Evolutionary conservation across 2,797 vertebrate species (phyloP).

Genomic region (Coendou prehensilis): DNA sequence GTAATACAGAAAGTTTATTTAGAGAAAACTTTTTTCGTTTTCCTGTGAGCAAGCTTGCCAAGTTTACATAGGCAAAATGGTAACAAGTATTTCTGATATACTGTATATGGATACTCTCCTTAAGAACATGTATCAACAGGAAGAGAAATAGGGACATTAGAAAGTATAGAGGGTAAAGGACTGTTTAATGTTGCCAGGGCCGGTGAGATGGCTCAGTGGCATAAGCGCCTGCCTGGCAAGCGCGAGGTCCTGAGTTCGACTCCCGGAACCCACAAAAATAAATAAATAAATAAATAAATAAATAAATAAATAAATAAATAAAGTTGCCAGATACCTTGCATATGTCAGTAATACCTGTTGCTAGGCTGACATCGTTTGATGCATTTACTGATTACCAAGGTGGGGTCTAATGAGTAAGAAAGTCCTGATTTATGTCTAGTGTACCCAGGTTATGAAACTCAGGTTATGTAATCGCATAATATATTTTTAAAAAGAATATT

Average conservation of each 20-base stretch:
- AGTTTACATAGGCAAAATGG: slow-evolving; percentile 18
- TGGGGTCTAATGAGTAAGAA: slow-evolving; percentile 5
- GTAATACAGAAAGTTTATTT: slow-evolving; percentile 50
- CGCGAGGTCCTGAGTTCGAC: no score
- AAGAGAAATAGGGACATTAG: slow-evolving; percentile 47
- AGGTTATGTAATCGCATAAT: background rate
- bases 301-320: no score
- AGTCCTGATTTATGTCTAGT: background rate
- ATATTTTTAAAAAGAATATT: background rate
- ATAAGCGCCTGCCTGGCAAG: no score
- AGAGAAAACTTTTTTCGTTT: slow-evolving; percentile 16
- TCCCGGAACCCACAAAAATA: no score
- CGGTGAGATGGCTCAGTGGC: no score
- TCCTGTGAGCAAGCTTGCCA: slow-evolving; percentile 25
- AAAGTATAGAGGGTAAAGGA: background rate
- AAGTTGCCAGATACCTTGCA: background rate
- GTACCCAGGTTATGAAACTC: slow-evolving; percentile 19
- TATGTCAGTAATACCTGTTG: background rate
- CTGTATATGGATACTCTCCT: background rate
- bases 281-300: no score
- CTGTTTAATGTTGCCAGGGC: background rate
- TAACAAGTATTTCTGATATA: background rate
- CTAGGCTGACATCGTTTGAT: background rate
- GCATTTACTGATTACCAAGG: background rate
- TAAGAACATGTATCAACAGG: background rate